Evolutionary conservation across 2,888 invertebrate genomes (phyloP), one percentile per base, ranked within the genome.

Genomic region (Megalurothrips usitatus): DNA sequence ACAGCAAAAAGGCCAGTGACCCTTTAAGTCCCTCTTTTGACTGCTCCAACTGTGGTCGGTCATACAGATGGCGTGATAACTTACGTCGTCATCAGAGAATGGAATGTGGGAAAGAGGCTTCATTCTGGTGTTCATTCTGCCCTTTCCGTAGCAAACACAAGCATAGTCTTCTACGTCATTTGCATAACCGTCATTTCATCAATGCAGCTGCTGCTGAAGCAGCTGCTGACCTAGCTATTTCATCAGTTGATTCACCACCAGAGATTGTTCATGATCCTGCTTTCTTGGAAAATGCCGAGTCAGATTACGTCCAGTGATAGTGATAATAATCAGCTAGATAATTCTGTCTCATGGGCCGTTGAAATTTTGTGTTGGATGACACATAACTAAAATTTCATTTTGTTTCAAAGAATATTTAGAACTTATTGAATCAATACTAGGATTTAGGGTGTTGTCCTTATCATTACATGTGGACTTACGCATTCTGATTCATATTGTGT

Each of bases 31-130:
- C 26, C 10, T n/a, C 23, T 26, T 82, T 80, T 48, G 49, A 79
- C 1, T 83, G 83, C 80, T 63, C 43, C 14, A 80, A 63, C 23
- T 84, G 84, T 78, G 80, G 80, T 68, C 79, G 82, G 28, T 52
- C 79, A 11, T 83, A 83, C 63, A 79, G 81, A n/a, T 81, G 83
- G 79, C 82, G 81, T 12, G 81, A 79, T 17, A 82, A 79, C 52
- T 79, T 83, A 3, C 79, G 52, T 63, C 75, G 82, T 26, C 83
- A 83, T 48, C 79, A 81, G 34, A 82, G 82, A 80, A 81, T 79
- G 26, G 83, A 83, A 80, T 83, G 83, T 58, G 82, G 82, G 11
- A 68, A 81, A 49, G 86, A 87, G 78, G 91, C 91, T 85, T 89
- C 68, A 8, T 75, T 26, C 68, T 75, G 68, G 68, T 75, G 68